These are phyloP conservation scores for Flexamia atlantica DNA, from an alignment of 2,888 invertebrate species.

Conservation along the genomic window DNA sequence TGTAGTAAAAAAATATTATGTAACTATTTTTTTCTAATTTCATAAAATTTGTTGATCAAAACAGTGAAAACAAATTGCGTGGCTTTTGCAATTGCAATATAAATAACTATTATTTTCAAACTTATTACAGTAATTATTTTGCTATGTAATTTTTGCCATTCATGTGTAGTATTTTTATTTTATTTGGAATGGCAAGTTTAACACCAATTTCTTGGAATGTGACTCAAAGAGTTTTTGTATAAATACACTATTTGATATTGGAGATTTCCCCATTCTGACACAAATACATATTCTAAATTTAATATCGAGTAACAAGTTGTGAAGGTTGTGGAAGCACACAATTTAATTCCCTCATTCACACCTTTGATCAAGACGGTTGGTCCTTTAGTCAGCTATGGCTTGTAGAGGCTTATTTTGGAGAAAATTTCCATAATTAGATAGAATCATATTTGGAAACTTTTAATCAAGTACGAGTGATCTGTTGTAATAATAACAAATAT, in stretches of 20 bases:
- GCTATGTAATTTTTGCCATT: too few species aligned
- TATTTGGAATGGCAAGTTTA: neutral
- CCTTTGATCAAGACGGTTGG: neutral
- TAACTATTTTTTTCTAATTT: too few species aligned
- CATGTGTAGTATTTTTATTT: too few species aligned
- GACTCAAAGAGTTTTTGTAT: constrained; percentile 18
- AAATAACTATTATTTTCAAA: too few species aligned
- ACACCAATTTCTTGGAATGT: constrained; percentile 39
- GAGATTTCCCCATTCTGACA: constrained; percentile 1
- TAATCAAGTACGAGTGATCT: constrained; percentile 56
- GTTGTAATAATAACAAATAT: constrained; percentile 59
- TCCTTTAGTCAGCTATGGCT: constrained; percentile 44
- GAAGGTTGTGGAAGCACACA: constrained; percentile 5
- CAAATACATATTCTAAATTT: constrained; percentile 29
- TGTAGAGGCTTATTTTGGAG: constrained; percentile 47
- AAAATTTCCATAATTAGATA: constrained; percentile 53
- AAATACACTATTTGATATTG: neutral
- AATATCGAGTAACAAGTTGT: neutral
- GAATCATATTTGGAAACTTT: constrained; percentile 46
- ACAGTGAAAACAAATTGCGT: too few species aligned
- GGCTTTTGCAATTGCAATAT: too few species aligned
- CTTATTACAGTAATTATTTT: too few species aligned
- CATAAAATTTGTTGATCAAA: too few species aligned
- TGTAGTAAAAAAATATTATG: too few species aligned
- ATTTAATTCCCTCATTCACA: neutral